These are phyloP conservation scores for Dermolepida albohirtum DNA, from an alignment of 2,888 invertebrate species.

Conservation along the genomic window DNA sequence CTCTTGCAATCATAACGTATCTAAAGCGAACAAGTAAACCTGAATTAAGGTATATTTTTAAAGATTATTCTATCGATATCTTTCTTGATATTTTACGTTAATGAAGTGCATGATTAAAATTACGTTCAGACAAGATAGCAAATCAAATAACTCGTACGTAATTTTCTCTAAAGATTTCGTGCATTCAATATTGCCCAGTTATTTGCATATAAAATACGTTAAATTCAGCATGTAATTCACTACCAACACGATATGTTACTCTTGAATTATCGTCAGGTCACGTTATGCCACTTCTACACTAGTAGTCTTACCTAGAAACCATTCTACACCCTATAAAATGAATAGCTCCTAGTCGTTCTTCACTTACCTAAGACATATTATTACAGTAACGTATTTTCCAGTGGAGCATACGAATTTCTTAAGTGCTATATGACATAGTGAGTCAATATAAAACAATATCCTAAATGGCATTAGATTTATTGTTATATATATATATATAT, in stretches of 20 bases:
- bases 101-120: too few species aligned
- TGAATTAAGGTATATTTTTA: too few species aligned
- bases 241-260: conserved; percentile 11
- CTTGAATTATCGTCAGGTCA: conserved; percentile 16
- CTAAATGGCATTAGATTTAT: too few species aligned
- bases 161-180: too few species aligned
- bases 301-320: not conserved
- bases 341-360: conserved; percentile 9
- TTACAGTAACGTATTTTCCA: conserved; percentile 18
- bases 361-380: conserved; percentile 15
- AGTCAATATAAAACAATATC: too few species aligned
- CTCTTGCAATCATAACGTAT: too few species aligned
- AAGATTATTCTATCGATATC: too few species aligned
- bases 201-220: conserved; percentile 24
- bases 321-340: conserved; percentile 7
- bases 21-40: too few species aligned
- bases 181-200: conserved; percentile 10
- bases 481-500: too few species aligned
- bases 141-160: too few species aligned
- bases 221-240: conserved; percentile 24
- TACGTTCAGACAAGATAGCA: too few species aligned
- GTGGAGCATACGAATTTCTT: conserved; percentile 12
- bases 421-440: not conserved
- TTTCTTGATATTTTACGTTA: too few species aligned
- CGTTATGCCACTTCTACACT: not conserved